Evolutionary conservation across 2,797 vertebrate species (phyloP).

Genomic region (Cyclopterus lumpus): DNA sequence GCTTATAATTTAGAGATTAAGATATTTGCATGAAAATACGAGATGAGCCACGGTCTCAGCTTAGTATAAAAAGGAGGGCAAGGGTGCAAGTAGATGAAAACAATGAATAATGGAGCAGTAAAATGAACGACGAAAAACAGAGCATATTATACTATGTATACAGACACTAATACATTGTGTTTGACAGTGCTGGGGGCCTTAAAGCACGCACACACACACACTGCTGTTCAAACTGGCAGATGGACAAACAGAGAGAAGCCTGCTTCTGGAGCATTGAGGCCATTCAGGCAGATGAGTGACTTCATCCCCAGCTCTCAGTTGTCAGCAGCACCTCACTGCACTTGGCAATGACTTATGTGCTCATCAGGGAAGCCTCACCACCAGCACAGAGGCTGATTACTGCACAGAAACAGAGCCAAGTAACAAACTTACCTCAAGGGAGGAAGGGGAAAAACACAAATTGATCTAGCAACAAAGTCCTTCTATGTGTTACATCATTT

Average conservation of each 20-base stretch:
- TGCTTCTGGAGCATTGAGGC: slow-evolving; percentile 62
- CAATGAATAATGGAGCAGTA: slow-evolving; percentile 57
- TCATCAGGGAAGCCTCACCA: slow-evolving; percentile 52
- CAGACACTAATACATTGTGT: slow-evolving; percentile 47
- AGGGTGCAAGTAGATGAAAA: slow-evolving; percentile 53
- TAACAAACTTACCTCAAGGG: slow-evolving; percentile 26
- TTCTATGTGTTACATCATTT: neutral
- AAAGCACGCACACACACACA: slow-evolving; percentile 13
- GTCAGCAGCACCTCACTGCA: slow-evolving; percentile 70
- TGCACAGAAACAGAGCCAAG: slow-evolving; percentile 48
- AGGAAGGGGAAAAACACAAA: slow-evolving; percentile 3
- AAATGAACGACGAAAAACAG: slow-evolving; percentile 34
- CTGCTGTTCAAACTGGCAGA: slow-evolving; percentile 59
- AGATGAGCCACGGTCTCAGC: slow-evolving; percentile 61
- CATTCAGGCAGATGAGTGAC: slow-evolving; percentile 65
- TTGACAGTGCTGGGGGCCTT: slow-evolving; percentile 29
- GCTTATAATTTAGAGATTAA: slow-evolving; percentile 83
- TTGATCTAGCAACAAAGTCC: slow-evolving; percentile 17
- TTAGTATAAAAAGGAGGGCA: slow-evolving; percentile 57
- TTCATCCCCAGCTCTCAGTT: slow-evolving; percentile 58
- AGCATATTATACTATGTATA: slow-evolving; percentile 29
- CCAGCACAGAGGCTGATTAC: slow-evolving; percentile 42
- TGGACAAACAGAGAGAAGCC: slow-evolving; percentile 58
- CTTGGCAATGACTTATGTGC: slow-evolving; percentile 59
- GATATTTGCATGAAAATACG: slow-evolving; percentile 79